Evolutionary conservation across 2,113 vertebrate species (phyloP), one percentile per base, ranked within the genome.

Genomic region (Embiotoca jacksoni): DNA sequence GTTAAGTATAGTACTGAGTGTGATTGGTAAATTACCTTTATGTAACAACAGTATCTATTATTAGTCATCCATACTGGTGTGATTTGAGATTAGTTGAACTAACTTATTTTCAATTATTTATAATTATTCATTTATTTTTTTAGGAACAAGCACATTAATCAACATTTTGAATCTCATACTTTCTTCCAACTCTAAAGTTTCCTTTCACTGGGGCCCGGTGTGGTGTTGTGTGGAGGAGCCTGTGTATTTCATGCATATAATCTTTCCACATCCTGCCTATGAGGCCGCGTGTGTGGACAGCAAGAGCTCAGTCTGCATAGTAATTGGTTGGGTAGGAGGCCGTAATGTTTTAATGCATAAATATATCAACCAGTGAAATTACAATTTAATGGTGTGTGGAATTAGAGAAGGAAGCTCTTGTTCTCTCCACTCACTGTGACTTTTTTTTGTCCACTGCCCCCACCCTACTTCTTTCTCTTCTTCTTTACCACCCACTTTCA

Each of bases 311-410:
- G 74, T 70, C 77, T 83, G 85, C 78, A 88, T 78, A 82, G 81
- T 78, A 84, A 88, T 82, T 84, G 86, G 58, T 69, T 77, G 85
- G 69, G 78, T 81, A 78, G 81, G 80, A 55, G 60, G 71, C 73
- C 31, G 32, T 75, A 78, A 84, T 84, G 81, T 88, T 88, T 90
- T 78, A 88, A 90, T 88, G 86, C 81, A 86, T 82, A 85, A 88
- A 90, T 88, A 88, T 85, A 90, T 88, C 84, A 90, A 84, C 62
- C 82, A 71, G 71, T 76, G 76, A 75, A 87, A 88, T 90, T 73
- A 90, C 84, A 73, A 85, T 85, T 90, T 90, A 90, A 90, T 88
- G 86, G 77, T 81, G 50, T 88, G 89, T 88, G 82, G 89, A 88
- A 90, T 90, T 88, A 88, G 80, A 83, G 80, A 78, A 72, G 72